These are phyloP conservation scores for Hucho hucho DNA, from an alignment of 2,113 vertebrate species.

Conservation along the genomic window DNA sequence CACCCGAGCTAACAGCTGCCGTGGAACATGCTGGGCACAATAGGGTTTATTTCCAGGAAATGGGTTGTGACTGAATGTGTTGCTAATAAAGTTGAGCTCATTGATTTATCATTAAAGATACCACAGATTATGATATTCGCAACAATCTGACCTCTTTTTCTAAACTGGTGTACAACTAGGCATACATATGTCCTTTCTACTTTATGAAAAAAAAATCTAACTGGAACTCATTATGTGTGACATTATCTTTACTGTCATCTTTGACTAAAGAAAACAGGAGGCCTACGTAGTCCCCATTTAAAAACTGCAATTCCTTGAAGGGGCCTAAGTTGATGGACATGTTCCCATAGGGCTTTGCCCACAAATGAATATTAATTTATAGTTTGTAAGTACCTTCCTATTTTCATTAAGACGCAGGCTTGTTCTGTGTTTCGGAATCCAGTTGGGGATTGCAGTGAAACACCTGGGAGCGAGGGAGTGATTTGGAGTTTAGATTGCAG, in stretches of 20 bases:
- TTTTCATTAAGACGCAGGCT: conserved; percentile 56
- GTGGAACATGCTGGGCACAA: neutral
- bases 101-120: neutral
- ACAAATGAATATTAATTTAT: conserved; percentile 63
- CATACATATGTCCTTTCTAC: neutral
- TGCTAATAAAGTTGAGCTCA: neutral
- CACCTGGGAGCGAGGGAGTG: conserved; percentile 54
- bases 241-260: conserved; percentile 38
- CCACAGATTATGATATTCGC: neutral
- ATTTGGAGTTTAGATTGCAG: conserved; percentile 46
- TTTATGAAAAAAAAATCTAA: too few relatives aligned
- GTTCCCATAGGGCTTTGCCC: conserved; percentile 51
- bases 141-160: too few relatives aligned
- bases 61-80: neutral
- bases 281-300: conserved; percentile 39
- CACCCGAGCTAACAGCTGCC: neutral
- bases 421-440: conserved; percentile 39
- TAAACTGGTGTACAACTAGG: neutral
- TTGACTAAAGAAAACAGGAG: conserved; percentile 49
- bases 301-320: conserved; percentile 39
- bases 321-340: conserved; percentile 51
- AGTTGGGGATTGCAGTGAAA: conserved; percentile 43
- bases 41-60: neutral
- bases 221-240: conserved; percentile 12
- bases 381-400: conserved; percentile 59